Base-by-base conservation (phyloP, 2,888 invertebrate genomes). In the Adelognathus sp. region DNA sequence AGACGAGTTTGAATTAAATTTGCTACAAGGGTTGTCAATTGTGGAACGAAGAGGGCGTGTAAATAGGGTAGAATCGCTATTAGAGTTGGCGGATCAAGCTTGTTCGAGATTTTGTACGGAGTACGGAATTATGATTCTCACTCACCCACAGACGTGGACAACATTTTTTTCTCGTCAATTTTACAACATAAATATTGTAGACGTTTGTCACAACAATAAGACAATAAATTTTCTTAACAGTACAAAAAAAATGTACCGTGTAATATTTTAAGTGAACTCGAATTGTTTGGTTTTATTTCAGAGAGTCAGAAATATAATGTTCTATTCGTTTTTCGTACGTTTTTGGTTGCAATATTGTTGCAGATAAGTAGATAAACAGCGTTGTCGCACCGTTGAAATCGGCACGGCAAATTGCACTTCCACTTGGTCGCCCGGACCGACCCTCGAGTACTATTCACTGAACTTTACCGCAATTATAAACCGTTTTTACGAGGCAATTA, bases 401-500 rank as follows among this genome's bases (percentile, higher is more conserved):
- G 33, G 11, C 46, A 56, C 31, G 24, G n/a, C 61, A 56, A 69
- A 61, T 29, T 41, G 52, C 50, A 69, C 63, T 78, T 36, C 60
- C 31, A 71, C 60, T 70, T 31, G 21, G 36, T 31, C 18, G 33
- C 52, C 52, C 21, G 14, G 56, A 78, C 36, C 16, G 41, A 50
- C 14, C 18, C 61, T 54, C 50, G 11, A 18, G 18, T 21, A 54
- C 18, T 56, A 18, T 11, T 66, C 69, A 27, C 52, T 36, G 66
- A 54, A n/a, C 73, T 74, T 41, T 9, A 56, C 76, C 58, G 72
- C 67, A 79, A 76, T 72, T 63, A 76, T 69, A 56, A 72, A 79
- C 69, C 16, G 54, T 67, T 79, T n/a, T 79, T 72, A 79, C 44
- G 76, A 63, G 72, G 67, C 67, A 79, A 72, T 76, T 56, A 79